phyloP scores from a whole-genome alignment of 1,140 invertebrate genomes.

The Agrypnia vestita region DNA sequence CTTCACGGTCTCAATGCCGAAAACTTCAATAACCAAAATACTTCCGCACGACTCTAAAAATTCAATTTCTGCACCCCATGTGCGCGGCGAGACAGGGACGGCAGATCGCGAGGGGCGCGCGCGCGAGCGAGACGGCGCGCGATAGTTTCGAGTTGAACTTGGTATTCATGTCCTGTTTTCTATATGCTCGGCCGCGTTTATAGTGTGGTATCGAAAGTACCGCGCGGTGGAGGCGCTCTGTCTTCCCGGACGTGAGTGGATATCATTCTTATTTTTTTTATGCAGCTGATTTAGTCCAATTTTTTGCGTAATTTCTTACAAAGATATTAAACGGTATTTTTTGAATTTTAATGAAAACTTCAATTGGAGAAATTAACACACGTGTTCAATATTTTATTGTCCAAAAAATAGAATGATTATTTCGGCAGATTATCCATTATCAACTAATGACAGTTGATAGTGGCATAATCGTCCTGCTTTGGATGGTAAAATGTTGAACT shows the following conservation, averaged over 20 bases:
- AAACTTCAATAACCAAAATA: conserved; percentile 60
- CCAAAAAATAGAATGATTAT: no score
- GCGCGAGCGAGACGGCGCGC: background rate
- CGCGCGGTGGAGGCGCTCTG: conserved; percentile 7
- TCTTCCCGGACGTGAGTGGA: conserved; percentile 20
- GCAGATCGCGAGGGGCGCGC: background rate
- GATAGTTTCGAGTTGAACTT: conserved; percentile 49
- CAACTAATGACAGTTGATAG: no score
- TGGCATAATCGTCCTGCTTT: no score
- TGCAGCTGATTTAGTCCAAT: background rate
- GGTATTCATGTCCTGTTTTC: conserved; percentile 57
- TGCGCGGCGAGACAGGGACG: conserved; percentile 28
- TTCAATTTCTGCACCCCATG: conserved; percentile 56
- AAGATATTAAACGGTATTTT: no score
- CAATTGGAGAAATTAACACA: no score
- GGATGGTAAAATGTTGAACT: no score
- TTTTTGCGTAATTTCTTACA: no score
- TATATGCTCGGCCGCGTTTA: conserved; percentile 48
- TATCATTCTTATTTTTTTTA: background rate
- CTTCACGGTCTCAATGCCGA: conserved; percentile 51
- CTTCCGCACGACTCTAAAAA: conserved; percentile 53
- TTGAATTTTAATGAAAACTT: no score
- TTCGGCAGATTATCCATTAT: no score
- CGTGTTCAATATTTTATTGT: no score
- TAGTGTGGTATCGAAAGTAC: conserved; percentile 41